Percentiles rank a stretch among this genome's conserved stretches.
These are phyloP conservation scores for Piprites chloris DNA, from an alignment of 2,113 vertebrate species.

Conservation along the genomic window DNA sequence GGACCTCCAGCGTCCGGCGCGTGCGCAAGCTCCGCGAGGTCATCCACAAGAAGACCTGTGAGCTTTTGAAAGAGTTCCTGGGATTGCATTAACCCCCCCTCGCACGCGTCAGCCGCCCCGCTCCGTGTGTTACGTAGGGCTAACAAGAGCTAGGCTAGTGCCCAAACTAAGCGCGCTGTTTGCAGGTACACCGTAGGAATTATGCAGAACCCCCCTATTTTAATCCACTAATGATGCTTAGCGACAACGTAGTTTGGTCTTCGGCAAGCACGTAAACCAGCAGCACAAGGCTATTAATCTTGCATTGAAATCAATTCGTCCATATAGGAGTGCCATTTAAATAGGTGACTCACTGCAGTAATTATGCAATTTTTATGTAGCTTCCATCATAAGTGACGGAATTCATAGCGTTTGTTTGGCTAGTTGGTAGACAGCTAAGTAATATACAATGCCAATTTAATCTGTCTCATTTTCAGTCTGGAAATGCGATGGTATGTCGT, in stretches of 20 bases:
- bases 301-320: slow-evolving; percentile 16
- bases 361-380: slow-evolving; percentile 38
- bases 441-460: slow-evolving; percentile 2
- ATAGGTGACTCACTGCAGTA: slow-evolving; percentile 46
- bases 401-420: slow-evolving; percentile 36
- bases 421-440: slow-evolving; percentile 42
- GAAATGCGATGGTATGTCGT: neutral
- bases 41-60: slow-evolving; percentile 93
- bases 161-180: slow-evolving; percentile 8
- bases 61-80: slow-evolving; percentile 89
- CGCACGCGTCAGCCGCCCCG: neutral
- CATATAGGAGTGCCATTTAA: slow-evolving; percentile 37
- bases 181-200: slow-evolving; percentile 40
- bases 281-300: slow-evolving; percentile 59
- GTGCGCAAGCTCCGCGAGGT: slow-evolving; percentile 90
- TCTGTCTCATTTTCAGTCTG: neutral
- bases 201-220: slow-evolving; percentile 50
- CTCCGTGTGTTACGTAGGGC: slow-evolving; percentile 14
- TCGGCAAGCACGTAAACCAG: slow-evolving; percentile 48
- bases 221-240: slow-evolving; percentile 66
- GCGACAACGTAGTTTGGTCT: slow-evolving; percentile 44
- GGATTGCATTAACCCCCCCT: slow-evolving; percentile 78
- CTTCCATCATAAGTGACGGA: slow-evolving; percentile 43
- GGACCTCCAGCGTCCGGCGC: slow-evolving; percentile 79
- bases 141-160: slow-evolving; percentile 58